phyloP scores from a whole-genome alignment of 2,797 vertebrate genomes.

The Brachymystax lenok region DNA sequence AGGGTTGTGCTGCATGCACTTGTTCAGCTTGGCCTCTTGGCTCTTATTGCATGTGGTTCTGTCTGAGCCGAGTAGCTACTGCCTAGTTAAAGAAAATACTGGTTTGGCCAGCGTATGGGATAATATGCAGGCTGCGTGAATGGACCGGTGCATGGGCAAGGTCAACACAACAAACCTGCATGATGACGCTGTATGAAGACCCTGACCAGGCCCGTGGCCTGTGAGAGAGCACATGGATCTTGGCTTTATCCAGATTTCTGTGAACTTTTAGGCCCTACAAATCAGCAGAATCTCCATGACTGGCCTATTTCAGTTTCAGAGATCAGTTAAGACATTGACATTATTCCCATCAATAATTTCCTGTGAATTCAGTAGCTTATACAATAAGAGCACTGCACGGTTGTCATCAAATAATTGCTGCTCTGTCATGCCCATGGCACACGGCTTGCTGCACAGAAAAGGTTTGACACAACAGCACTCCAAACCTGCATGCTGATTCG shows the following conservation, averaged over 20 bases:
- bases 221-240: neutral
- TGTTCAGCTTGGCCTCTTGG: constrained; percentile 15
- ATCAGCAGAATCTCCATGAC: neutral
- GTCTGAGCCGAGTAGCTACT: neutral
- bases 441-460: constrained; percentile 27
- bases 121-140: too few species aligned
- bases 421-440: constrained; percentile 6
- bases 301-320: neutral
- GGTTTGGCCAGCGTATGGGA: constrained; percentile 1
- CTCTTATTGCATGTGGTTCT: constrained; percentile 42
- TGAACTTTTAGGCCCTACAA: too few species aligned
- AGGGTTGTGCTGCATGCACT: constrained; percentile 50
- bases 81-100: neutral
- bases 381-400: neutral
- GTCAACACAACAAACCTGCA: constrained; percentile 53
- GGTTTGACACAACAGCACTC: constrained; percentile 36
- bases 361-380: neutral
- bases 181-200: constrained; percentile 50
- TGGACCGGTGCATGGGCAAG: constrained; percentile 49
- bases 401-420: neutral
- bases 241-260: too few species aligned
- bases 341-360: neutral
- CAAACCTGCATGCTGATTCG: constrained; percentile 65
- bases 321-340: neutral
- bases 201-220: constrained; percentile 1